Base-by-base conservation (phyloP, 2,797 vertebrate genomes). In the Xenentodon cancila region DNA sequence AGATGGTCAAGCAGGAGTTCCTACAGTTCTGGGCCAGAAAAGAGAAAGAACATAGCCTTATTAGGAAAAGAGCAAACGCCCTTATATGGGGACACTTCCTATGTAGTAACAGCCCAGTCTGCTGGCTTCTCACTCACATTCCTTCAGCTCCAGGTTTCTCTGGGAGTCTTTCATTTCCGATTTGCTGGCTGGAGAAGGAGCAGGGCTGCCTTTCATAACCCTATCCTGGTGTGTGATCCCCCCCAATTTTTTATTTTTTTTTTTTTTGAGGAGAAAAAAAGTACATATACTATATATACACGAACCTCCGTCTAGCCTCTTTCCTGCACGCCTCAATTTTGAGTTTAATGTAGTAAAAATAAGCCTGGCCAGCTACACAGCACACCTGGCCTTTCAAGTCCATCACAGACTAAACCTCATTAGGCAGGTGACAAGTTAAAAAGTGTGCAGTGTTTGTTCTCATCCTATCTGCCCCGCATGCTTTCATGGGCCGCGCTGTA, bases 131-230 rank as follows among this genome's bases (percentile, higher is more conserved):
- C 82, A 68, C 85, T 69, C 82, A 78, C 96, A 97, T 97, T 97
- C 96, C 92, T 96, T 5, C 93, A 90, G 71, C 88, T 91, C 82
- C 83, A 82, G 85, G 85, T 90, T 95, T 95, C 95, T 94, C 92
- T 93, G 92, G 90, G 94, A 97, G 93, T 91, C 93, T 96, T 96
- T 96, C 95, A 97, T 96, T 97, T 98, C 96, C 95, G 93, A 94
- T 96, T 94, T 90, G 91, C 95, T 93, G 95, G 93, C 93, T 94
- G 91, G 93, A 93, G 93, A 92, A 91, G 89, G 78, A 93, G 93
- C 92, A 92, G 93, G 86, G 84, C 88, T 91, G 92, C 93, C 93
- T 97, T 95, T 97, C 94, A 95, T 93, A 95, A 84, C 80, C 94
- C 93, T 93, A 92, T 94, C 93, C 93, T 93, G 94, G 79, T 95